Base-by-base conservation (phyloP, 1,140 invertebrate species). In the Zaprionus camerounensis region DNA sequence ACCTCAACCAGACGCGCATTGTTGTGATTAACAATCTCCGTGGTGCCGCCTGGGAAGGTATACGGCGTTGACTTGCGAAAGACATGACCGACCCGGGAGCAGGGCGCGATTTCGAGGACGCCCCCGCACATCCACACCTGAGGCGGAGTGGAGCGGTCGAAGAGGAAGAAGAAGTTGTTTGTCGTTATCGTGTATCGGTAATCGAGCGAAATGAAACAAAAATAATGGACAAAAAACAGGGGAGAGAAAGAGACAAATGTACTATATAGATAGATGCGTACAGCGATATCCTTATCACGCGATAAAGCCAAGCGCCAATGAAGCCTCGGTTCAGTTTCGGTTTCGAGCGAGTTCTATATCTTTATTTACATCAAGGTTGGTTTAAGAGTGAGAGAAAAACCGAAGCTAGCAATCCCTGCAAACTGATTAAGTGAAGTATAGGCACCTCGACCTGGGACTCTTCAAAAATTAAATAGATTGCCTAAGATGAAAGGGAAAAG, bases 51-150 rank as follows among this genome's bases (percentile, higher is more conserved):
- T 70, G 99, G 99, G 94, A 99, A 99, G 81, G 98, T 98, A 94
- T 99, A 99, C 49, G 99, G 99, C 82, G 98, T 99, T 83, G 98
- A 98, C 95, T 99, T 99, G 92, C 99, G 96, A 95, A 99, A 99
- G 81, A 99, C 98, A 94, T 99, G 98, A 81, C 98, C 97, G 81
- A 98, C 98, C 94, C 97, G 97, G 79, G 97, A 98, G 93, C 97
- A 98, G 82, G 97, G 97, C 80, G 96, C 95, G 84, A 98, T 98
- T 94, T 98, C 97, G 94, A 98, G 94, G 70, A 95, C 95, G 80
- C 98, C 98, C 86, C 98, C 98, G 95, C 98, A 99, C 97, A 98
- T 98, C 98, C 98, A 99, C 92, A 98, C 97, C 97, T 98, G 85
- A 34, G 31, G 58, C 55, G 56, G 57, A 28, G 24, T 31, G 41